A percentile compares a stretch with the other conserved stretches of the same genome.
phyloP scores from a whole-genome alignment of 64 coral and sea anemone genomes.

The Dendronephthya gigantea region DNA sequence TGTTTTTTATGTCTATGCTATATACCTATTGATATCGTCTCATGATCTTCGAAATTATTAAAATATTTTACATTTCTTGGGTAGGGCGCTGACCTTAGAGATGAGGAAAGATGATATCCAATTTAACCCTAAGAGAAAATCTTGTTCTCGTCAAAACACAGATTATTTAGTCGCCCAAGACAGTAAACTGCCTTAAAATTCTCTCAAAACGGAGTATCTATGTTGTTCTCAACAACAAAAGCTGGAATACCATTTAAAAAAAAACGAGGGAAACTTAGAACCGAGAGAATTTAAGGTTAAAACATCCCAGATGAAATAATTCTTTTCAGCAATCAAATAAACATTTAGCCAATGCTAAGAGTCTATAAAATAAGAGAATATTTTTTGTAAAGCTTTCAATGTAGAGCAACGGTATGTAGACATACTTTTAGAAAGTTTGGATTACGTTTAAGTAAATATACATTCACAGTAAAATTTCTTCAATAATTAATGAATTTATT shows the following conservation, averaged over 20 bases:
- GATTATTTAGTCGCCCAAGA: neutral
- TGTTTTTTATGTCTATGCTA: too few species aligned
- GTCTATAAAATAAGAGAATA: neutral
- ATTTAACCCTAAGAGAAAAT: neutral
- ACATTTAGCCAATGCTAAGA: neutral
- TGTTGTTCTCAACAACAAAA: neutral
- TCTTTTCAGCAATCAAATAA: neutral
- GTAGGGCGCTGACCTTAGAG: neutral
- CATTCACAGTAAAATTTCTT: too few species aligned
- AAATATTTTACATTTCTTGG: too few species aligned
- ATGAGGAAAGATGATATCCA: neutral
- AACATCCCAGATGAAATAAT: neutral
- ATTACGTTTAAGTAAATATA: too few species aligned
- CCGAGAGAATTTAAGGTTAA: neutral
- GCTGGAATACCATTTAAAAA: neutral
- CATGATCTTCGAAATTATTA: too few species aligned
- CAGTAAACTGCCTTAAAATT: neutral
- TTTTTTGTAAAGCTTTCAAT: neutral
- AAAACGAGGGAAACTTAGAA: neutral
- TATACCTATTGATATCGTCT: too few species aligned
- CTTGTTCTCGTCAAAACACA: neutral
- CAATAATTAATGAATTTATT: too few species aligned
- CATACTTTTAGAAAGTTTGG: too few species aligned
- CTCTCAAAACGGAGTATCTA: neutral
- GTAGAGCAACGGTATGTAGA: too few species aligned